These are phyloP conservation scores for Clarias fuscus DNA, from an alignment of 2,797 vertebrate genomes.

Conservation along the genomic window DNA sequence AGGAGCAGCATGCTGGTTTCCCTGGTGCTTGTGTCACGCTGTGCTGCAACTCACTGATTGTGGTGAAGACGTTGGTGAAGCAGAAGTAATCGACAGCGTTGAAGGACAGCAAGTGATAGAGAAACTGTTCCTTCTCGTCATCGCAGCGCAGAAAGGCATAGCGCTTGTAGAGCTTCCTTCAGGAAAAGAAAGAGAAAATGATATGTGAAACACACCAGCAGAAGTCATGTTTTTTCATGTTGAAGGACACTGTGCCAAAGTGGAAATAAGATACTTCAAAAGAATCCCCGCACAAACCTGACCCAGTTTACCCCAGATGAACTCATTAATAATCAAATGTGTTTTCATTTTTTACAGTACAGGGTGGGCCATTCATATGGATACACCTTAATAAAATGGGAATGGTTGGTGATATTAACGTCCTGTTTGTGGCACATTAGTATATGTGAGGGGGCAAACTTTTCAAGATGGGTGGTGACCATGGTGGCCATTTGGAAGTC, in stretches of 20 bases:
- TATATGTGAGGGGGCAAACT: too few relatives aligned
- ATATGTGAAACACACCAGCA: background rate
- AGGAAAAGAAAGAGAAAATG: conserved; percentile 56
- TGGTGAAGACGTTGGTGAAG: conserved; percentile 99
- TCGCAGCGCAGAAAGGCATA: conserved; percentile 98
- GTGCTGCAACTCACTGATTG: conserved; percentile 85
- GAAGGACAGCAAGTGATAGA: conserved; percentile 97
- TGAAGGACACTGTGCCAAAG: conserved; percentile 9
- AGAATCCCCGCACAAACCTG: conserved; percentile 53
- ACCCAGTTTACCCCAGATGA: conserved; percentile 66
- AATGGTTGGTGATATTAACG: too few relatives aligned
- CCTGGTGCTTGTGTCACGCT: background rate
- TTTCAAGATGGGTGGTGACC: too few relatives aligned
- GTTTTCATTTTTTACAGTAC: conserved; percentile 70
- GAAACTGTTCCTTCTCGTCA: conserved; percentile 98
- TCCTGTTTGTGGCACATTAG: too few relatives aligned
- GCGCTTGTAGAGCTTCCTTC: conserved; percentile 96
- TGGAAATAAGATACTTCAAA: background rate
- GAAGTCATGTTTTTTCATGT: background rate
- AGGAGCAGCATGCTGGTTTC: background rate
- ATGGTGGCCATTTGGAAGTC: too few relatives aligned
- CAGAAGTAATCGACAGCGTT: conserved; percentile 99
- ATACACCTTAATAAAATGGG: too few relatives aligned
- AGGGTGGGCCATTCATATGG: too few relatives aligned
- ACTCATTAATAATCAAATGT: conserved; percentile 71